A percentile compares a stretch with the other conserved stretches of the same genome.
Evolutionary conservation across 2,113 vertebrate species (phyloP).

Genomic region (Pseudorectes ferrugineus): DNA sequence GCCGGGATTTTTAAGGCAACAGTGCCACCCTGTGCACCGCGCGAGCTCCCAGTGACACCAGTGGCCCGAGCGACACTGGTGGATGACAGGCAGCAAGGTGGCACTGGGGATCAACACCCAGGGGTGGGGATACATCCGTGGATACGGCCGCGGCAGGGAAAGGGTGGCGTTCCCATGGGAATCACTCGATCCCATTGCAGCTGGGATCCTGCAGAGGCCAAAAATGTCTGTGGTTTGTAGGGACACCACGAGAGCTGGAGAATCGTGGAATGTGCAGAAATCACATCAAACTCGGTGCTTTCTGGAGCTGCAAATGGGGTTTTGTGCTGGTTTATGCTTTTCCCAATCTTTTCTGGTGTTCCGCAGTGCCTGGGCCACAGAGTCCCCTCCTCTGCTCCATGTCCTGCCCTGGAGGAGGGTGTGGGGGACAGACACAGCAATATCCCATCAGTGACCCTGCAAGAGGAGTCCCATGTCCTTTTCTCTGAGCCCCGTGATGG

Average conservation of each 20-base stretch:
- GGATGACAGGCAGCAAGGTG: not conserved
- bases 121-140: rapidly evolving
- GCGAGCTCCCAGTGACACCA: not conserved
- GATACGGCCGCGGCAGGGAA: not conserved
- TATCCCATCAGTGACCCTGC: not conserved
- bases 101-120: not conserved
- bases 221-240: rapidly evolving
- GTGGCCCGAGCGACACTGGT: rapidly evolving
- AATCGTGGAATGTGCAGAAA: rapidly evolving
- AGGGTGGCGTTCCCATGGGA: rapidly evolving
- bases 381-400: rapidly evolving
- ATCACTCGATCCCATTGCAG: rapidly evolving
- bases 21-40: not conserved
- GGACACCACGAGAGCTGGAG: rapidly evolving
- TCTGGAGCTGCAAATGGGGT: not conserved
- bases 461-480: rapidly evolving
- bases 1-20: not conserved
- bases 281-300: rapidly evolving
- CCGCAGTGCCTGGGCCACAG: rapidly evolving
- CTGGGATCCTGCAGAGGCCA: not conserved
- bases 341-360: rapidly evolving
- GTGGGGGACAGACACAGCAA: rapidly evolving
- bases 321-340: not conserved
- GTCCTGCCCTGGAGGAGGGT: not conserved
- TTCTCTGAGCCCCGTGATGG: rapidly evolving